Evolutionary conservation across 2,888 invertebrate genomes (phyloP), one percentile per base, ranked within the genome.

Genomic region (Stenurella melanura): DNA sequence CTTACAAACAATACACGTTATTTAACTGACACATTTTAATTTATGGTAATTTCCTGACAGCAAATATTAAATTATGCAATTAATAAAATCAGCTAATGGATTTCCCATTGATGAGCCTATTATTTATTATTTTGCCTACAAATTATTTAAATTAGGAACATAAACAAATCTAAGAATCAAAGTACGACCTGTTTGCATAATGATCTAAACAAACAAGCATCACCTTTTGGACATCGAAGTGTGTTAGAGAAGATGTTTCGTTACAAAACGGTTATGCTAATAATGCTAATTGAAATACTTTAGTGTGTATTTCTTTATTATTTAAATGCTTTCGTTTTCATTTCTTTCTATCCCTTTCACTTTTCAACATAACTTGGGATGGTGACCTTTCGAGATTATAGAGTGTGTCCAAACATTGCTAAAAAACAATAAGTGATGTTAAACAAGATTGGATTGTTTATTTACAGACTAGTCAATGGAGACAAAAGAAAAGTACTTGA

Each of bases 281-380:
- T 63, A 19, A 42, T 11, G 50, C 19, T 60, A 72, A 61, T 54
- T 72, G n/a, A 61, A 72, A 72, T 56, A 11, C 17, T 72, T 54
- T 72, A 54, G 61, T 72, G 63, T 63, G 56, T 63, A 54, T 11
- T 10, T 18, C n/a, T 61, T 58, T 15, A 63, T 18, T 12, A 34
- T 56, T 73, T 34, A 19, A 54, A 42, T 60, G 61, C 74, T 74
- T 74, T 74, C 74, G 30, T 74, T 74, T 74, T 74, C 74, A 30
- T 74, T 68, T 60, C 61, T 72, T n/a, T 42, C 50, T 19, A 26
- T 38, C 54, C 63, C 72, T 72, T 72, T 72, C 72, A 72, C 72
- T 72, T 72, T 61, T 30, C 1, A 19, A 66, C 9, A 4, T 26
- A 26, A 26, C 42, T 42, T 64, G 17, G 42, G 30, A 54, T 15